A percentile compares a stretch with the other conserved stretches of the same genome.
These are phyloP conservation scores for Xenopus borealis DNA, from an alignment of 2,113 vertebrate genomes.

Conservation along the genomic window DNA sequence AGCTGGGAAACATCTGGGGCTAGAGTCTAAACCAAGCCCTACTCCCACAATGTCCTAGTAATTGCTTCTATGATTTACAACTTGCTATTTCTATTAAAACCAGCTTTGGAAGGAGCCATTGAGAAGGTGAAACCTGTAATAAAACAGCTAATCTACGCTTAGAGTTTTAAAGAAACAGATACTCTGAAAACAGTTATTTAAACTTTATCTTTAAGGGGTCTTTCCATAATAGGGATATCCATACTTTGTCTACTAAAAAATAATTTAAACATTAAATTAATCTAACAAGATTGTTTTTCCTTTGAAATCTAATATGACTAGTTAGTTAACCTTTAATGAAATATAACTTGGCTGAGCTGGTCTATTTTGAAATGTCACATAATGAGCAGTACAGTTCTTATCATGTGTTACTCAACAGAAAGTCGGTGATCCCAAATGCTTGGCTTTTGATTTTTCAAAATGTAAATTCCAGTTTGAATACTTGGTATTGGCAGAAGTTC, in stretches of 20 bases:
- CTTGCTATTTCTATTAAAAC: constrained; percentile 66
- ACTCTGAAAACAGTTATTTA: constrained; percentile 48
- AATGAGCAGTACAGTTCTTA: too few relatives aligned
- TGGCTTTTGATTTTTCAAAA: too few relatives aligned
- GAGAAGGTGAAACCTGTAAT: constrained; percentile 57
- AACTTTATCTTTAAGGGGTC: too few relatives aligned
- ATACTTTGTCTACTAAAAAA: too few relatives aligned
- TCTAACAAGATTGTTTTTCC: too few relatives aligned
- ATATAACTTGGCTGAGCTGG: constrained; percentile 29
- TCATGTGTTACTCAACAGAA: too few relatives aligned
- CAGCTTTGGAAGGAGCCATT: constrained; percentile 65
- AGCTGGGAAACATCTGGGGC: constrained; percentile 70
- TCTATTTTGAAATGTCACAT: too few relatives aligned
- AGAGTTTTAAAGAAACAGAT: constrained; percentile 50
- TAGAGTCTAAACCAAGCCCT: constrained; percentile 55
- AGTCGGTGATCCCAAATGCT: too few relatives aligned
- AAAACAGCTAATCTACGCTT: constrained; percentile 56
- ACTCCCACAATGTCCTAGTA: constrained; percentile 62
- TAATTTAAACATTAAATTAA: too few relatives aligned
- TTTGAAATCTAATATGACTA: constrained; percentile 25
- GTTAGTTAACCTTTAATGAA: constrained; percentile 41
- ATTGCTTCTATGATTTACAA: constrained; percentile 72
- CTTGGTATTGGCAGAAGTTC: too few relatives aligned
- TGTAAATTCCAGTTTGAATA: too few relatives aligned
- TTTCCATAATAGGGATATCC: too few relatives aligned